Percentiles rank a stretch among this genome's conserved stretches.
Conservation (phyloP, 2,888 invertebrate genomes). For the Serripes groenlandicus region DNA sequence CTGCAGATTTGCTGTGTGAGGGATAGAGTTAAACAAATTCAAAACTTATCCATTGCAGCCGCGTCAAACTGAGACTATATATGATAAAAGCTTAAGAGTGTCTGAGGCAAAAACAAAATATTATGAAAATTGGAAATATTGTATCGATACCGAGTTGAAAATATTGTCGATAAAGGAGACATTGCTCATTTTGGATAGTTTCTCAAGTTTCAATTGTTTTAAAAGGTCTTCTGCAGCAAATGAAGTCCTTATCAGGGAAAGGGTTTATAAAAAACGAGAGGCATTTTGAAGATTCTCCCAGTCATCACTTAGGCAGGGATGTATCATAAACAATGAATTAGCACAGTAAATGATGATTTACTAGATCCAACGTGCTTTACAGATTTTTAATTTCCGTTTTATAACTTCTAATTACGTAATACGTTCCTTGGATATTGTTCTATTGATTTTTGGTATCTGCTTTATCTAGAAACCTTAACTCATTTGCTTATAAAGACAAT, state of each 20-base stretch:
- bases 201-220: background rate
- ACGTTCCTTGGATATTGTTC: conserved; percentile 1
- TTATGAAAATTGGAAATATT: background rate
- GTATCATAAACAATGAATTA: background rate
- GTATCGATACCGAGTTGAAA: background rate
- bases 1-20: too few species aligned
- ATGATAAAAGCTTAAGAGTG: background rate
- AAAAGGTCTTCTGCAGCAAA: too few species aligned
- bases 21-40: too few species aligned
- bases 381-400: conserved; percentile 25
- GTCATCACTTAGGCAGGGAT: too few species aligned
- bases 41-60: too few species aligned
- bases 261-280: too few species aligned
- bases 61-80: background rate
- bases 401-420: conserved; percentile 23
- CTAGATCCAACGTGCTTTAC: conserved; percentile 8
- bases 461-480: too few species aligned
- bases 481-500: too few species aligned
- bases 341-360: background rate
- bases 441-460: background rate
- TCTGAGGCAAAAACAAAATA: too few species aligned
- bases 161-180: background rate
- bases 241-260: background rate
- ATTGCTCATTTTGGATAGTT: background rate
- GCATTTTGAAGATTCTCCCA: too few species aligned